Evolutionary conservation across 2,888 invertebrate genomes (phyloP).

Genomic region (Hypomecis atomaria): DNA sequence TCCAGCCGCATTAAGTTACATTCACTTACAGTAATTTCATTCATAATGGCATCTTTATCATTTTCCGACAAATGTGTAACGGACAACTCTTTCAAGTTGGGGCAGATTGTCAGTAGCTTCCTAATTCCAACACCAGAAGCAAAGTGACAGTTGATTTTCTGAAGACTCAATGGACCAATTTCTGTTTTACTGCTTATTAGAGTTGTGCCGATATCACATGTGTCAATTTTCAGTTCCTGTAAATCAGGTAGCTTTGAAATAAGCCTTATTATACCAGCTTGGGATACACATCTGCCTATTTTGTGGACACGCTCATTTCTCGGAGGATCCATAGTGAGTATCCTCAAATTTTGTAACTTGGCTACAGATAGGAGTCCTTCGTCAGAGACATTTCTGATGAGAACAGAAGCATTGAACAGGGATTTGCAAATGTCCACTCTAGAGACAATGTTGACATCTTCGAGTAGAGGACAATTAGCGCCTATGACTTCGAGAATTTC

Average conservation of each 20-base stretch:
- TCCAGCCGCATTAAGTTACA: slow-evolving; percentile 68
- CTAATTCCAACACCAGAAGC: slow-evolving; percentile 74
- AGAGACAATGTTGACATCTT: slow-evolving; percentile 80
- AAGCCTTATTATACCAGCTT: slow-evolving; percentile 74
- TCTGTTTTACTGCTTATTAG: slow-evolving; percentile 66
- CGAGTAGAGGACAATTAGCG: slow-evolving; percentile 66
- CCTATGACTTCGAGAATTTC: slow-evolving; percentile 78
- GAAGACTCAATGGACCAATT: slow-evolving; percentile 72
- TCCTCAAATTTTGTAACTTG: slow-evolving; percentile 69
- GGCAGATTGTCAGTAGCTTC: slow-evolving; percentile 75
- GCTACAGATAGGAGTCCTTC: slow-evolving; percentile 69
- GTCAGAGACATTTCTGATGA: slow-evolving; percentile 78
- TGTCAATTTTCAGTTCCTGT: slow-evolving; percentile 77
- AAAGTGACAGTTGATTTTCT: slow-evolving; percentile 78
- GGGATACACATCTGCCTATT: slow-evolving; percentile 76
- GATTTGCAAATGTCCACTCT: slow-evolving; percentile 78
- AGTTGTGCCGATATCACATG: slow-evolving; percentile 80
- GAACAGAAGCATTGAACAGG: slow-evolving; percentile 76
- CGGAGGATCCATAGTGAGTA: slow-evolving; percentile 78
- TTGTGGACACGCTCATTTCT: slow-evolving; percentile 73
- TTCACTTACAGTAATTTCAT: slow-evolving; percentile 70
- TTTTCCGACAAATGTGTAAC: slow-evolving; percentile 76
- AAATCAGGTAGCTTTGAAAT: slow-evolving; percentile 71
- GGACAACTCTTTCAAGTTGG: slow-evolving; percentile 70
- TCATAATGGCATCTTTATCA: slow-evolving; percentile 75